Percentiles rank a stretch among this genome's conserved stretches.
Conservation (phyloP, 2,888 invertebrate genomes). For the Parnassius apollo region DNA sequence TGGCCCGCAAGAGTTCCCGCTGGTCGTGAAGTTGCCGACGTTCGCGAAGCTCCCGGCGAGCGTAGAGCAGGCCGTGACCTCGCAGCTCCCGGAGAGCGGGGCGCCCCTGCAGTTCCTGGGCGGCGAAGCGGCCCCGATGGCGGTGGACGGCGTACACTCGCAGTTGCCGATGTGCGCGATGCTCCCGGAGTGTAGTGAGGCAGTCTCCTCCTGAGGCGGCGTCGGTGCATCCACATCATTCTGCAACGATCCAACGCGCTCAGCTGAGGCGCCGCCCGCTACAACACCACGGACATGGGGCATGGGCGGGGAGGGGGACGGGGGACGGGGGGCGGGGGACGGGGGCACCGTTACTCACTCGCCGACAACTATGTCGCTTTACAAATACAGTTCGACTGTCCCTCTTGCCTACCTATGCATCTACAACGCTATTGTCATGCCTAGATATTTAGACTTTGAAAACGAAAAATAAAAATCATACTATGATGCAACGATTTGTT, state of each 20-base stretch:
- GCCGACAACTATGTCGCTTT: constrained; percentile 50
- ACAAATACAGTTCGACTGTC: constrained; percentile 45
- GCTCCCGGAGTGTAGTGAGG: constrained; percentile 43
- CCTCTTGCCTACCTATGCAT: constrained; percentile 19
- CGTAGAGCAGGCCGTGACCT: constrained; percentile 29
- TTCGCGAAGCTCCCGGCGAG: constrained; percentile 16
- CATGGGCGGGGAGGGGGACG: constrained; percentile 31
- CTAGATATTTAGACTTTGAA: no score
- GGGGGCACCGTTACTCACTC: constrained; percentile 69
- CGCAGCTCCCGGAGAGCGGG: constrained; percentile 25
- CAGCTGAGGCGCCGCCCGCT: constrained; percentile 69
- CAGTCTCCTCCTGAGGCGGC: constrained; percentile 63
- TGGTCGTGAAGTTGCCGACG: constrained; percentile 23
- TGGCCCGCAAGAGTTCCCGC: constrained; percentile 9
- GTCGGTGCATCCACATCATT: constrained; percentile 79
- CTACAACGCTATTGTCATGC: no score
- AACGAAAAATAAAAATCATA: no score
- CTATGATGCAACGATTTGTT: no score
- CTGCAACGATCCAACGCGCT: constrained; percentile 78
- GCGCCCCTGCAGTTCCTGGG: constrained; percentile 18
- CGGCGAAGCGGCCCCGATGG: constrained; percentile 29
- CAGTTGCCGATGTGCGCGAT: constrained; percentile 48
- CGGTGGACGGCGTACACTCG: constrained; percentile 38
- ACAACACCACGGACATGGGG: constrained; percentile 49
- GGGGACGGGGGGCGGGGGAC: constrained; percentile 31